Conservation (phyloP, 1,140 invertebrate species). For the Tribolium castaneum region DNA sequence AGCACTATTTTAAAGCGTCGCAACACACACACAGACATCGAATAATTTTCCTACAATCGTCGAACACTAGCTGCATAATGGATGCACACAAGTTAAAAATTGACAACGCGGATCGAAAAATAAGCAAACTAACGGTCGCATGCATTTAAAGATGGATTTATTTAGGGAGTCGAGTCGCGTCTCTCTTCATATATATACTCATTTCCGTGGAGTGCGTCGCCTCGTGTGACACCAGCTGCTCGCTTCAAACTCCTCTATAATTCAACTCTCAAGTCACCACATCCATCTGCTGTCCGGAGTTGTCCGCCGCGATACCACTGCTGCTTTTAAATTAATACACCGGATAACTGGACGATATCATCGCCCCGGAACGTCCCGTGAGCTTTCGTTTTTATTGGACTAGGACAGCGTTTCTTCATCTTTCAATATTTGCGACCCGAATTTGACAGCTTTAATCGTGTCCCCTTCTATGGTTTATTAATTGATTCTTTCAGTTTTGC, state of each 20-base stretch:
- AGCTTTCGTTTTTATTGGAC: not conserved
- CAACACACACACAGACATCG: not conserved
- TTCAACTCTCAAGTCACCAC: conserved; percentile 26
- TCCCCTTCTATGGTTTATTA: too few relatives aligned
- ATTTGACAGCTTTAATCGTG: too few relatives aligned
- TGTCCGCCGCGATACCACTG: conserved; percentile 3
- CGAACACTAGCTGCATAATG: conserved; percentile 9
- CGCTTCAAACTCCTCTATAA: conserved; percentile 34
- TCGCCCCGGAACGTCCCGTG: not conserved
- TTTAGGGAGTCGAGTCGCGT: conserved; percentile 32
- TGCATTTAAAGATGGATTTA: conserved; percentile 34
- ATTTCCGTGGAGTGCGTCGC: conserved; percentile 24
- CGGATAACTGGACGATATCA: not conserved
- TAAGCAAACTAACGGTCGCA: conserved; percentile 24
- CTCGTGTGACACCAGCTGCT: conserved; percentile 38
- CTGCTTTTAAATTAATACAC: conserved; percentile 32
- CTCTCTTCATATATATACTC: conserved; percentile 31
- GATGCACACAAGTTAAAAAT: conserved; percentile 24
- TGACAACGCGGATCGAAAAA: conserved; percentile 18
- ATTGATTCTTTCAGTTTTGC: too few relatives aligned
- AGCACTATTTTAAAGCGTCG: not conserved
- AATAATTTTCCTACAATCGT: not conserved
- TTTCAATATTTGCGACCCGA: too few relatives aligned
- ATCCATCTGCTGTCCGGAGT: conserved; percentile 16
- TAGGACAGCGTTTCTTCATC: too few relatives aligned